Base-by-base conservation (phyloP, 2,113 vertebrate species). In the Aldabrachelys gigantea region DNA sequence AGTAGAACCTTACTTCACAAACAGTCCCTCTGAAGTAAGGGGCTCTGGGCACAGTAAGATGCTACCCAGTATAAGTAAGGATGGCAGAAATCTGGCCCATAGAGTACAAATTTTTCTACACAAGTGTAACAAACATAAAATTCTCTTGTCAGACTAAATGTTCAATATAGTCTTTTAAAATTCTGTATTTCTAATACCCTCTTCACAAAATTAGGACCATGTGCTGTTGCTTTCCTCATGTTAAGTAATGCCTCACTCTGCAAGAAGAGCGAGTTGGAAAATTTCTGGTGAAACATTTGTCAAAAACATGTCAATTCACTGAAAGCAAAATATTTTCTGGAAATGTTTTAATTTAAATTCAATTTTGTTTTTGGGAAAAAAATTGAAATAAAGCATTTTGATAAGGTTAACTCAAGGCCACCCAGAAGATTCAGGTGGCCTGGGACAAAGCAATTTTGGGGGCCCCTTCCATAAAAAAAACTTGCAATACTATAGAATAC, bases 41-140 rank as follows among this genome's bases (percentile, higher is more conserved):
- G 1, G 21, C 12, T 44, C 10, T 10, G 25, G 22, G 49, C 25
- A 52, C 21, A 82, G 44, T 12, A 4, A 84, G 41, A 21, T n/a
- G 10, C 19, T 38, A 69, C 88, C 79, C 10, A 2, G 29, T 65
- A 47, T 27, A 89, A 88, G 9, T 21, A 53, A 80, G 35, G 76
- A 1, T 11, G 5, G 89, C 86, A 78, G 8, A 41, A 41, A 0
- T 0, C 3, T 27, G 54, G 3, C 8, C 2, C 8, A 85, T 12
- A 57, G 4, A 3, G 27, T 10, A 21, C 5, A 31, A 13, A 2
- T 14, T 2, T 2, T 12, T 81, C 16, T 72, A 5, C 9, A 93
- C 5, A 82, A 89, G 16, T 24, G n/a, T 56, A 85, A 53, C 35
- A 53, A 79, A 86, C 91, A 75, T 6, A 2, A 57, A 65, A 3